phyloP scores from a whole-genome alignment of 2,113 vertebrate species.

The Sinocyclocheilus maitianheensis region DNA sequence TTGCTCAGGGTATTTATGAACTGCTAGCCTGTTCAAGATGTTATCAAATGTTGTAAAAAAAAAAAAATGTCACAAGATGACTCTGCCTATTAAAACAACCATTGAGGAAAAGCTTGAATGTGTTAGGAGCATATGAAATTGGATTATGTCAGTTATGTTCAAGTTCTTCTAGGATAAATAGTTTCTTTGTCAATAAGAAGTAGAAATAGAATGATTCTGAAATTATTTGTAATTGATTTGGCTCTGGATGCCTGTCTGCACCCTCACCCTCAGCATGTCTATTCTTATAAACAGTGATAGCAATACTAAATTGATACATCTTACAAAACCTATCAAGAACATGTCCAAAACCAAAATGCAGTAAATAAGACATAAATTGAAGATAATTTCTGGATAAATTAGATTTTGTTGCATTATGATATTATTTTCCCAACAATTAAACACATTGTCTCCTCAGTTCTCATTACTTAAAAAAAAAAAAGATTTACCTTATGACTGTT shows the following conservation, averaged over 20 bases:
- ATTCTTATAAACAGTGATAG: not conserved
- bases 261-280: not conserved
- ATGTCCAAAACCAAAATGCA: not conserved
- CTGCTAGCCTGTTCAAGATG: not conserved
- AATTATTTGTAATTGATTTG: not conserved
- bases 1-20: not conserved
- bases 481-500: no score
- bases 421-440: no score
- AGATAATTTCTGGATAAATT: no score
- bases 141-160: not conserved
- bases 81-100: not conserved
- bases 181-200: not conserved
- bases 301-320: not conserved
- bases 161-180: not conserved
- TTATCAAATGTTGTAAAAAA: not conserved
- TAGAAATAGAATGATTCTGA: not conserved
- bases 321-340: not conserved
- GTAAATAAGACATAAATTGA: no score
- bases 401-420: no score
- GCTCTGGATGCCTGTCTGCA: not conserved
- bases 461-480: no score
- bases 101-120: not conserved
- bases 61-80: constrained; percentile 6
- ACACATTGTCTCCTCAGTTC: no score
- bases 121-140: not conserved